phyloP scores from a whole-genome alignment of 2,797 vertebrate species.

The Heteromormyrus szaboi region DNA sequence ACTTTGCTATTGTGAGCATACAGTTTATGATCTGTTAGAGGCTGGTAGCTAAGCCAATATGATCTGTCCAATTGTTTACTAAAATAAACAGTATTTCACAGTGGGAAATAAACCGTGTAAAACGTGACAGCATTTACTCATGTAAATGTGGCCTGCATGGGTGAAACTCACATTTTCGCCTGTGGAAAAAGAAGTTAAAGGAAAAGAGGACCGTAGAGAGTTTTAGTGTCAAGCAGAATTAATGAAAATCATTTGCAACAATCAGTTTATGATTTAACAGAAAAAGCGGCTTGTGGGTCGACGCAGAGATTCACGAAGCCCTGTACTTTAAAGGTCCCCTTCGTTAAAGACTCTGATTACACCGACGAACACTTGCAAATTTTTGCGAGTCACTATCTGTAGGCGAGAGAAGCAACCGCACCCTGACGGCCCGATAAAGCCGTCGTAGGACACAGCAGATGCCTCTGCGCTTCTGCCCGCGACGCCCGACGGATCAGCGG shows the following conservation, averaged over 20 bases:
- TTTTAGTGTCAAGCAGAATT: neutral
- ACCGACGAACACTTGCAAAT: neutral
- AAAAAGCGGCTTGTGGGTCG: neutral
- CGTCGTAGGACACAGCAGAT: neutral
- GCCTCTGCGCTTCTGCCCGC: neutral
- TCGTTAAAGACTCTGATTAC: neutral
- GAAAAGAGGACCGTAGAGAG: neutral
- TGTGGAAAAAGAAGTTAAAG: neutral
- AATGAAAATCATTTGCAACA: neutral
- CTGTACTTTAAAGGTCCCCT: neutral
- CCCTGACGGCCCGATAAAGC: neutral
- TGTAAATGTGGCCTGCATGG: neutral
- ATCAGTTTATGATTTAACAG: neutral
- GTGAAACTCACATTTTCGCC: neutral
- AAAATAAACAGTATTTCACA: neutral
- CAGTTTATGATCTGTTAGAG: constrained; percentile 5
- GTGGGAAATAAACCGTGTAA: neutral
- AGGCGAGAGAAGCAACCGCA: neutral
- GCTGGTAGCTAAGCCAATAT: neutral
- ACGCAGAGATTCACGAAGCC: neutral
- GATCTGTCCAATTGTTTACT: neutral
- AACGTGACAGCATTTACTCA: neutral
- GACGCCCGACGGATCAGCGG: neutral
- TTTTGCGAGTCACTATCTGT: neutral
- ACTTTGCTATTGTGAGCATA: neutral